These are phyloP conservation scores for Dolichopus griseipennis DNA, from an alignment of 2,888 invertebrate genomes.

Conservation along the genomic window DNA sequence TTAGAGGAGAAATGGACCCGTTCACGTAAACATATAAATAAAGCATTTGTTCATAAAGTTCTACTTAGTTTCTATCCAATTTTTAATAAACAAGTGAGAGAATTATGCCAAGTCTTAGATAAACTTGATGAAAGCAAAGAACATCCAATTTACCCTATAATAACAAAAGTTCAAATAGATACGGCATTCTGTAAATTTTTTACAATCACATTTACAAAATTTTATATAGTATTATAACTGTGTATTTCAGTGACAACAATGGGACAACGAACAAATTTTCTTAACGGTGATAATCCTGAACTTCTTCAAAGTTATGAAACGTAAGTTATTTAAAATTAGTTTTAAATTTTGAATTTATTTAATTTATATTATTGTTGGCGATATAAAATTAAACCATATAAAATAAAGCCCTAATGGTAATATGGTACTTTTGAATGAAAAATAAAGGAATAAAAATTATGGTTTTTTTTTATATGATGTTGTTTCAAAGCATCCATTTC, in stretches of 20 bases:
- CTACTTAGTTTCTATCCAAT: constrained; percentile 15
- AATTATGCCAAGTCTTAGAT: background rate
- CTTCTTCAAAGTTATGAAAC: constrained; percentile 35
- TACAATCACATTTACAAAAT: background rate
- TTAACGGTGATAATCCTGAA: constrained; percentile 30
- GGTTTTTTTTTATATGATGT: too few relatives aligned
- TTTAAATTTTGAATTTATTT: too few relatives aligned
- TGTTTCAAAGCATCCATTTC: too few relatives aligned
- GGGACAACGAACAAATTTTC: constrained; percentile 37
- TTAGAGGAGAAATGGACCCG: constrained; percentile 16
- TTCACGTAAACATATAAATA: constrained; percentile 19
- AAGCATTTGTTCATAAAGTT: constrained; percentile 19
- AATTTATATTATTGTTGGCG: too few relatives aligned
- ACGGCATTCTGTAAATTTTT: background rate
- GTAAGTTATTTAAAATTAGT: too few relatives aligned
- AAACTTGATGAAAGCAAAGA: background rate
- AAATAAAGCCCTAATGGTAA: too few relatives aligned
- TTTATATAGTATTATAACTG: background rate
- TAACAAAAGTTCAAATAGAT: background rate
- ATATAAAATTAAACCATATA: too few relatives aligned
- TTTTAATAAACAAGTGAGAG: constrained; percentile 14
- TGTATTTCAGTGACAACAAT: constrained; percentile 34
- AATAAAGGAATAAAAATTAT: too few relatives aligned
- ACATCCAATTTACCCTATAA: background rate
- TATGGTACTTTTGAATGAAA: too few relatives aligned